Base-by-base conservation (phyloP, 2,113 vertebrate genomes). In the Platysternon megacephalum region DNA sequence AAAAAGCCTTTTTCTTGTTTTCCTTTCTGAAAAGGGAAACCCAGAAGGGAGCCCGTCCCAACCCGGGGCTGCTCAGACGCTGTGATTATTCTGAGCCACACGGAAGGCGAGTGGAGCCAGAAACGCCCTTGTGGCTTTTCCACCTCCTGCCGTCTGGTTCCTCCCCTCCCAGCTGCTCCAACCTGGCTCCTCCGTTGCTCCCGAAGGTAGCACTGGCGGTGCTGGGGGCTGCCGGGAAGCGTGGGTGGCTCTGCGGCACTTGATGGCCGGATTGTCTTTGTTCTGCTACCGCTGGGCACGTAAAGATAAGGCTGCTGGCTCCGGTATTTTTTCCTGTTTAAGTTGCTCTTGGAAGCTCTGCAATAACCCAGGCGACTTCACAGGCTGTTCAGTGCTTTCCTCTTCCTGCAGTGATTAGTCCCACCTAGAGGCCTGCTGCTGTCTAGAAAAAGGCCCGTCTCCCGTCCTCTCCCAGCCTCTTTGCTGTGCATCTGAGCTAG, bases 251-350 rank as follows among this genome's bases (percentile, higher is more conserved):
- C 28, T 1, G 35, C 49, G 61, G 81, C 84, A 51, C 26, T 84
- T 28, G 3, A 82, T 1, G 52, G 19, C 55, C 2, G 4, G 0
- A 1, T 2, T 92, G 61, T 79, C 95, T 95, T 97, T 96, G 97
- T 97, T 93, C n/a, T 28, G 39, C 84, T 7, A 6, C 8, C 82
- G 32, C 92, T 84, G 87, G 1, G 0, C 65, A 61, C 3, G 2
- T 85, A 44, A 53, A 51, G 95, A 91, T 86, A 6, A 97, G 92
- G 80, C 9, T 2, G 21, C 26, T 0, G 5, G 65, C 87, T 48
- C 89, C 32, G 6, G 17, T 97, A 92, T 96, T 91, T 97, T 95
- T 97, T 97, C 97, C 96, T 96, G 97, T 95, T 89, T 95, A 68
- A 93, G 88, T 82, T 0, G 22, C 93, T 94, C 29, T 92, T 48